Percentiles rank a stretch among this genome's conserved stretches.
phyloP scores from a whole-genome alignment of 2,797 vertebrate species.

The Fundulus diaphanus region DNA sequence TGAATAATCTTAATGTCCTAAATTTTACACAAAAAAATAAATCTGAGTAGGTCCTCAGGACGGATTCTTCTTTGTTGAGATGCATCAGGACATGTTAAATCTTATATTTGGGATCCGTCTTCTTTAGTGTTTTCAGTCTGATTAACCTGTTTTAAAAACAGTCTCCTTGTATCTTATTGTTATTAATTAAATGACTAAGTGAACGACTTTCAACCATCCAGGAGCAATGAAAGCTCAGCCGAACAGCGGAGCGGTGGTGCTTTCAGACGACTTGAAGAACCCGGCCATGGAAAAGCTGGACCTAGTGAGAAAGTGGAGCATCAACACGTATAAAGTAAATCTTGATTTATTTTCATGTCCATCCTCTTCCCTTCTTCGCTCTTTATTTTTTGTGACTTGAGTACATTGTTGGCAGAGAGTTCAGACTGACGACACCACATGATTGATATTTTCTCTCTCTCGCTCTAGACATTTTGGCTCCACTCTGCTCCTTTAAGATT shows the following conservation, averaged over 20 bases:
- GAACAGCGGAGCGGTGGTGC: slow-evolving; percentile 88
- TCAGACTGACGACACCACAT: neutral
- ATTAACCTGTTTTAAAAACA: neutral
- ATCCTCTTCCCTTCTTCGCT: slow-evolving; percentile 12
- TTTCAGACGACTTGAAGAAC: slow-evolving; percentile 94
- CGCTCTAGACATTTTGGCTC: slow-evolving; percentile 3
- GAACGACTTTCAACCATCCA: slow-evolving; percentile 57
- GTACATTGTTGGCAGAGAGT: slow-evolving; percentile 23
- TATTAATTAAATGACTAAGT: slow-evolving; percentile 39
- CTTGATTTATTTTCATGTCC: slow-evolving; percentile 30
- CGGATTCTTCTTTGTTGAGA: no score
- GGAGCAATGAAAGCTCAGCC: slow-evolving; percentile 57
- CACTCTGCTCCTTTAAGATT: slow-evolving; percentile 4
- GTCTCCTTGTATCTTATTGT: slow-evolving; percentile 2
- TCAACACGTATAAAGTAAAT: slow-evolving; percentile 98
- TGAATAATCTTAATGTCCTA: neutral
- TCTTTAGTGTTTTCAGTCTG: slow-evolving; percentile 8
- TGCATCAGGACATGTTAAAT: no score
- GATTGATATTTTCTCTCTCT: neutral
- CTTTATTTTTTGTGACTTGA: slow-evolving; percentile 14
- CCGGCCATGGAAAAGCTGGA: slow-evolving; percentile 98
- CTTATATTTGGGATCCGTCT: neutral
- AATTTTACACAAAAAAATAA: no score
- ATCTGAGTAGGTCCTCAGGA: no score
- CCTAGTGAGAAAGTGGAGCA: slow-evolving; percentile 97